Base-by-base conservation (phyloP, 2,888 invertebrate species). In the Bellardia bayeri region DNA sequence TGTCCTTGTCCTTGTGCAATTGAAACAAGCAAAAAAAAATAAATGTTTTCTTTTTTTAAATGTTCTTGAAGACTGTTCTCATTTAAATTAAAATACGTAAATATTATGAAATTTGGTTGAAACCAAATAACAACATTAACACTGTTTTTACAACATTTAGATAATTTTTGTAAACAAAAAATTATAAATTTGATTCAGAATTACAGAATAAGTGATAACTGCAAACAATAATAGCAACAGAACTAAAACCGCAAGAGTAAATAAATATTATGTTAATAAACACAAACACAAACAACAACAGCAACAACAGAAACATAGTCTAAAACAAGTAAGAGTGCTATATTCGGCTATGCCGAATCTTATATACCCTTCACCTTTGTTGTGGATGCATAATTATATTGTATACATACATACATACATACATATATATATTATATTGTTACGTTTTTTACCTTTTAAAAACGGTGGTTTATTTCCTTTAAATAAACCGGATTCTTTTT, bases 201-300 rank as follows among this genome's bases (percentile, higher is more conserved):
- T 56, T 66, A 23, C 40, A 42, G n/a, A 66, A 66, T 66, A 42
- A 76, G 13, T 45, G 3, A 30, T 63, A 49, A 33, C 63, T 51
- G 40, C 42, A 51, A 66, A 66, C n/a, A 68, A 58, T 40, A 66
- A 45, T 33, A 54, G n/a, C 33, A 54, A 23, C 33, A 56, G 13
- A 9, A 45, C 7, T 37, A 69, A 69, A 40, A 58, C 23, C 30
- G 8, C 42, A 74, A 64, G 40, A 64, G 40, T 51, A 49, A 63
- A 75, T 42, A 72, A 56, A 40, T 16, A 68, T 37, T 16, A 69
- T 51, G 71, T 71, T 71, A 80, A 61, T 69, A 69, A 69, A 69
- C 37, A 68, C 69, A 16, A 49, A 69, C 37, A 69, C 23, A 23
- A 23, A 58, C 49, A 69, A 58, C 14, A 58, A 69, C 14, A 69